phyloP scores from a whole-genome alignment of 2,113 vertebrate genomes.

The Ancistrus triradiatus region DNA sequence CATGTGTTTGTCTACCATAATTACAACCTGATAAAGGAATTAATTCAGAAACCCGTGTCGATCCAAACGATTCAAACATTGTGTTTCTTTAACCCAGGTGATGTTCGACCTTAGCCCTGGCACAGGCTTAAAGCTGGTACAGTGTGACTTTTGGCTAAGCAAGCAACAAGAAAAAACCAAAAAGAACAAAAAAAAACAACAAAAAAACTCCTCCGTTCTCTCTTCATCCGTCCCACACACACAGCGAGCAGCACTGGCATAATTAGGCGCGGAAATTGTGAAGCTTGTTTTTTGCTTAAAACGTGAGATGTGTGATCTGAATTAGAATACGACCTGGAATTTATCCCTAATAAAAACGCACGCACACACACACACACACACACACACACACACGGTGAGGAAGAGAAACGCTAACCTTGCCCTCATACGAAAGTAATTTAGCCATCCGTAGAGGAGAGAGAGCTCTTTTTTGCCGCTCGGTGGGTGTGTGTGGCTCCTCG shows the following conservation, averaged over 20 bases:
- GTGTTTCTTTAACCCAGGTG: too few species aligned
- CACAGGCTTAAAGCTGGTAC: too few species aligned
- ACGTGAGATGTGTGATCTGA: constrained; percentile 76
- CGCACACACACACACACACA: constrained; percentile 7
- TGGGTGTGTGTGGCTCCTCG: constrained; percentile 79
- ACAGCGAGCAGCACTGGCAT: constrained; percentile 59
- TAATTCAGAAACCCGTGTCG: too few species aligned
- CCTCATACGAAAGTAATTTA: constrained; percentile 77
- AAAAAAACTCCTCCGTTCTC: too few species aligned
- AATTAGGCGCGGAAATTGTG: constrained; percentile 67
- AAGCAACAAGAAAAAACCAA: too few species aligned
- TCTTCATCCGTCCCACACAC: constrained; percentile 31
- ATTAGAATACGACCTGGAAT: constrained; percentile 75
- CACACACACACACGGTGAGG: constrained; percentile 20
- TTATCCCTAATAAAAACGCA: constrained; percentile 72
- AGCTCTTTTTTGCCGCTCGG: constrained; percentile 66
- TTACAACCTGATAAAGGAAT: too few species aligned
- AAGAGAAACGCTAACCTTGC: constrained; percentile 63
- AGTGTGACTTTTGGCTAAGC: too few species aligned
- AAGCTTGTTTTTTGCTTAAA: constrained; percentile 73
- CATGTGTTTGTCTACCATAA: too few species aligned
- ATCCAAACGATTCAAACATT: too few species aligned
- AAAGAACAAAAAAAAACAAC: too few species aligned
- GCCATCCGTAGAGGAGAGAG: constrained; percentile 72
- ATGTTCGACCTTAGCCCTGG: too few species aligned